phyloP scores from a whole-genome alignment of 1,140 invertebrate species.

The Asbolus verrucosus region DNA sequence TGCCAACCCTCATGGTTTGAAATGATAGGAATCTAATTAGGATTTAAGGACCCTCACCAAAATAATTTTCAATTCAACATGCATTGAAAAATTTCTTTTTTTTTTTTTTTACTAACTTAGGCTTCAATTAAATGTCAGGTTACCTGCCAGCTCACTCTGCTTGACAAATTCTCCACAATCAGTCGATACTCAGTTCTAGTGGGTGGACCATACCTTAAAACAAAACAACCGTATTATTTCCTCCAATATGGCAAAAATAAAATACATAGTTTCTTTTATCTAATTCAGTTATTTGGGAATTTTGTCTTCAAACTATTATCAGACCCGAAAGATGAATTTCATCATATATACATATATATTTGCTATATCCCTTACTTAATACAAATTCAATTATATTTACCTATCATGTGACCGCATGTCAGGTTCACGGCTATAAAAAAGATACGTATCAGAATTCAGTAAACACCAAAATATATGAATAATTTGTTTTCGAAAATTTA shows the following conservation, averaged over 20 bases:
- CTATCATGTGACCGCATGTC: conserved; percentile 52
- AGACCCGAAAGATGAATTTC: conserved; percentile 40
- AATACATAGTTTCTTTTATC: not conserved
- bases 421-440: conserved; percentile 49
- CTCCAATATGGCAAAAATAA: not conserved
- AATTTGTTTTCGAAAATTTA: conserved; percentile 20
- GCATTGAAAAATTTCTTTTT: conserved; percentile 11
- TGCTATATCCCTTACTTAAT: not conserved
- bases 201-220: conserved; percentile 91
- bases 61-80: conserved; percentile 37
- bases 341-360: conserved; percentile 18
- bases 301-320: conserved; percentile 29
- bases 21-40: conserved; percentile 45
- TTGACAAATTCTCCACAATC: conserved; percentile 97
- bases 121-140: conserved; percentile 14
- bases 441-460: conserved; percentile 33
- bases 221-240: conserved; percentile 12
- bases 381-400: conserved; percentile 48
- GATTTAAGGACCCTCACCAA: conserved; percentile 46
- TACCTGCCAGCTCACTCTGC: conserved; percentile 96
- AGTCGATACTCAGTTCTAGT: conserved; percentile 96
- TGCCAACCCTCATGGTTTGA: conserved; percentile 44
- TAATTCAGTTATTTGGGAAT: conserved; percentile 11
- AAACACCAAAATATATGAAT: conserved; percentile 16
- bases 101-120: conserved; percentile 21